Evolutionary conservation across 1,140 invertebrate species (phyloP), one percentile per base, ranked within the genome.

Genomic region (Phymastichus coffea): DNA sequence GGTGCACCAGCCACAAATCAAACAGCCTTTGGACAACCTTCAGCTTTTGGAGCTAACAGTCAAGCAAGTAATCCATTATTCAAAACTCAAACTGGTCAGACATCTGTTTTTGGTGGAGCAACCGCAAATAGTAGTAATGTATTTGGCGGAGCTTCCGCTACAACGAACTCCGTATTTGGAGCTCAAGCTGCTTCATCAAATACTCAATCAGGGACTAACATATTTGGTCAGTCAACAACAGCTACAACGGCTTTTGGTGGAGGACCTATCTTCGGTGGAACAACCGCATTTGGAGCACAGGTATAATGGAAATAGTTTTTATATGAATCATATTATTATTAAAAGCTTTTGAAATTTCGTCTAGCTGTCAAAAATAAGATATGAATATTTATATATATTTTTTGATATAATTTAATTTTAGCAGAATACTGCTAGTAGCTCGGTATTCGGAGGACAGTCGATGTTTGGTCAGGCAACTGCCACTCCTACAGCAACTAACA

Each of bases 191-290:
- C 44, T 3, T 30, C 52, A 12, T 10, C 69, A 67, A 41, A 10
- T 3, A 15, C 33, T 14, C 9, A 30, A 30, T 2, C 57, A 3
- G 46, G 51, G n/a, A 30, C 63, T 7, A 54, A 60, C 0, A 63
- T 72, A 10, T 71, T 74, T 20, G 63, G 57, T 1, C 64, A 69
- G 6, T 12, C 67, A 6, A 61, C 70, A 19, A 61, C 60, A 33
- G 2, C 49, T 3, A 53, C 46, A 7, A 49, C 66, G 3, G 67
- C 70, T 2, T 77, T 77, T 43, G 72, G 75, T 9, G 67, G 70
- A 47, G 65, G 62, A 9, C 66, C 73, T 1, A 64, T 75, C n/a
- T 80, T 78, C 44, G 71, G 70, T 1, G 52, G 61, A 3, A 41
- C 57, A 23, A 44, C 66, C 17, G 55, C 28, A 15, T 63, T 65